Conservation (phyloP, 1,140 invertebrate species). For the Acyrthosiphon pisum region DNA sequence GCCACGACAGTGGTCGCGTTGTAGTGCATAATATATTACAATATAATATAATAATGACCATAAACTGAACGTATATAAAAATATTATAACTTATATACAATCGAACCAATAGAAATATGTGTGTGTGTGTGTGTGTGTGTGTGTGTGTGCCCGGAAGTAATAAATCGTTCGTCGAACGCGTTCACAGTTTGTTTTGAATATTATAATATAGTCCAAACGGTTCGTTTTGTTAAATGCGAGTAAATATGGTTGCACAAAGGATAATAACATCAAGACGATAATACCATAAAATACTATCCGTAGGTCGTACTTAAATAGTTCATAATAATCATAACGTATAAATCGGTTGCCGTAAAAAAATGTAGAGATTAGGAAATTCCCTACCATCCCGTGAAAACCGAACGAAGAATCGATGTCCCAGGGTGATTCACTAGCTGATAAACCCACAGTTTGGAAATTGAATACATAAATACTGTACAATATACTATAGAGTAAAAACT, state of each 20-base stretch:
- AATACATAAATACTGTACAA: too few species aligned
- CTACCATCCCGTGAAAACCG: too few species aligned
- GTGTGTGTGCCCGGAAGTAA: neutral
- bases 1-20: neutral
- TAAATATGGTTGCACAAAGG: neutral
- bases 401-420: too few species aligned
- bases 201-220: neutral
- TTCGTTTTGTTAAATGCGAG: neutral
- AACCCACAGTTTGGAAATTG: too few species aligned
- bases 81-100: neutral
- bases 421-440: too few species aligned
- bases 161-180: neutral
- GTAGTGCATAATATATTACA: too few species aligned
- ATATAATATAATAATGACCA: neutral
- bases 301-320: neutral
- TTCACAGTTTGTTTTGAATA: slow-evolving; percentile 10
- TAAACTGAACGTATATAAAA: neutral
- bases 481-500: too few species aligned
- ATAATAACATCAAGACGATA: neutral
- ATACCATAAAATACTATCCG: neutral
- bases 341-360: neutral
- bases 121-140: neutral
- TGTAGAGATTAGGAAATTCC: too few species aligned
- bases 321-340: neutral
- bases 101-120: neutral